These are phyloP conservation scores for Lycophotia porphyrea DNA, from an alignment of 2,888 invertebrate species.

Conservation along the genomic window DNA sequence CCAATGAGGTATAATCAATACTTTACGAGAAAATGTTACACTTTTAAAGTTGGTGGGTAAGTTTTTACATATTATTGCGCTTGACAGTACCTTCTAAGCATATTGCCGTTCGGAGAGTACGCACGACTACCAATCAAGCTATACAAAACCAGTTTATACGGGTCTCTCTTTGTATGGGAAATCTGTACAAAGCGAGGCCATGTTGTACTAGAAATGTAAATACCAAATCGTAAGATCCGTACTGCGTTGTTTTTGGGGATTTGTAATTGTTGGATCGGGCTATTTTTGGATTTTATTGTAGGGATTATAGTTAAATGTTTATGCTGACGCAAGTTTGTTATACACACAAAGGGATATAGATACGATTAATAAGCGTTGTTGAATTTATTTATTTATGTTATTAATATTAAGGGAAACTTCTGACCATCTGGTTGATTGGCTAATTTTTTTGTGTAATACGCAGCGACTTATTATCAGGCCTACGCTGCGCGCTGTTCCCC, in stretches of 20 bases:
- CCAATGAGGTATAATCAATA: background rate
- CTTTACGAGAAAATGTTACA: background rate
- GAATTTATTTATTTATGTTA: background rate
- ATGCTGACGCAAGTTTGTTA: conserved; percentile 27
- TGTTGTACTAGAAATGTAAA: too few relatives aligned
- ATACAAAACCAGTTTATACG: too few relatives aligned
- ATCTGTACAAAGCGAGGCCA: too few relatives aligned
- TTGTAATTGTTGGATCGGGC: conserved; percentile 18
- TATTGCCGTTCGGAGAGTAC: conserved; percentile 52
- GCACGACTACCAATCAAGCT: too few relatives aligned
- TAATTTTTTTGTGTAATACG: too few relatives aligned
- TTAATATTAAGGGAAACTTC: too few relatives aligned
- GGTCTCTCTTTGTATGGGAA: too few relatives aligned
- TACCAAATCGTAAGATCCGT: conserved; percentile 43
- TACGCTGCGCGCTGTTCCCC: too few relatives aligned
- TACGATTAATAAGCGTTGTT: background rate
- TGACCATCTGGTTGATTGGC: too few relatives aligned
- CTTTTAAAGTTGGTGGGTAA: background rate
- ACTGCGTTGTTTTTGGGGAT: conserved; percentile 32
- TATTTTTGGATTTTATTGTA: conserved; percentile 52
- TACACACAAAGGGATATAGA: background rate
- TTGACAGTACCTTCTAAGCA: conserved; percentile 56
- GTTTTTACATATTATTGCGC: background rate
- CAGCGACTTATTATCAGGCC: too few relatives aligned
- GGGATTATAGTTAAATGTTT: conserved; percentile 34